Evolutionary conservation across 2,888 invertebrate genomes (phyloP).

Genomic region (Agriopis leucophaearia): DNA sequence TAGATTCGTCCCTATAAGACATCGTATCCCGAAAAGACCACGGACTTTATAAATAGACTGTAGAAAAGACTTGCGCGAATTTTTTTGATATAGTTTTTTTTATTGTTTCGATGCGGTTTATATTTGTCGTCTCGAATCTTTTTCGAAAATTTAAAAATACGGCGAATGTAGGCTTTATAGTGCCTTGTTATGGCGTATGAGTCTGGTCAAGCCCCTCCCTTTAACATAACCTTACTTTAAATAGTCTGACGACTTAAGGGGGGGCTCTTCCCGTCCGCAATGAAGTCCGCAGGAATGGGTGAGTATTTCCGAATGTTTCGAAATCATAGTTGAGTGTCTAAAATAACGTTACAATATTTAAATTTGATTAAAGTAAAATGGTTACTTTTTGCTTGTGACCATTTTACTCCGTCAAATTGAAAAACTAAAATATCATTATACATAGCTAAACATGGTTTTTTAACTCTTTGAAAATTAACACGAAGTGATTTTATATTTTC

Average conservation of each 20-base stretch:
- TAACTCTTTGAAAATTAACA: too few relatives aligned
- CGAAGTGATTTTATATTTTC: too few relatives aligned
- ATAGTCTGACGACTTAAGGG: neutral
- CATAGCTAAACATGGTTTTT: too few relatives aligned
- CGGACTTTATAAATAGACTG: slow-evolving; percentile 78
- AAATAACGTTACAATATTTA: too few relatives aligned
- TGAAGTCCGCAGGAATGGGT: too few relatives aligned
- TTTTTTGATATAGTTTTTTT: slow-evolving; percentile 79
- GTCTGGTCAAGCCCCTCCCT: slow-evolving; percentile 59
- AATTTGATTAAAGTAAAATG: too few relatives aligned
- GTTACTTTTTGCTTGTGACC: too few relatives aligned
- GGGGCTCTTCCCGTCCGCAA: too few relatives aligned
- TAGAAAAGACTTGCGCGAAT: slow-evolving; percentile 82
- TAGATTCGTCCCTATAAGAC: slow-evolving; percentile 43
- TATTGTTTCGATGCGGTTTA: slow-evolving; percentile 75
- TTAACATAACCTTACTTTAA: neutral
- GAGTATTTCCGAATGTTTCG: too few relatives aligned
- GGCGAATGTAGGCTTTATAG: slow-evolving; percentile 68
- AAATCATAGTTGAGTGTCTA: too few relatives aligned
- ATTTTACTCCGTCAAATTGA: too few relatives aligned
- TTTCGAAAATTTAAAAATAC: slow-evolving; percentile 65
- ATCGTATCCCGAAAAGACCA: slow-evolving; percentile 80
- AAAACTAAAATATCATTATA: too few relatives aligned
- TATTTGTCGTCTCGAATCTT: slow-evolving; percentile 76
- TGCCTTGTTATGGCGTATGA: slow-evolving; percentile 76